A percentile compares a stretch with the other conserved stretches of the same genome.
These are phyloP conservation scores for Daubentonia madagascariensis DNA, from an alignment of 2,113 vertebrate species.

Conservation along the genomic window DNA sequence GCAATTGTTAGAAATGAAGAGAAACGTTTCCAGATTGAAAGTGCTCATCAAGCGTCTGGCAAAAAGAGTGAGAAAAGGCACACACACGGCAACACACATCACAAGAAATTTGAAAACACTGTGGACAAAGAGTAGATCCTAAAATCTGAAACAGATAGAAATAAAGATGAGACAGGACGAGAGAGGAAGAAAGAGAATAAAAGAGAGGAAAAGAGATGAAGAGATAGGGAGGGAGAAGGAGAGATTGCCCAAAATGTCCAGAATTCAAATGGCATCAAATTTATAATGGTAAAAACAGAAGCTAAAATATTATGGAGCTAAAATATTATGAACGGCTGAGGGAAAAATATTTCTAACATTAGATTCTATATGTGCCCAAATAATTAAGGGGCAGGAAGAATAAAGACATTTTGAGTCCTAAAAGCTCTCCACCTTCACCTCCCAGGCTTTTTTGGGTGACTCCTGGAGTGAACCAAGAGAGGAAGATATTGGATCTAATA, in stretches of 20 bases:
- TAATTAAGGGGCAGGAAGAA: neutral
- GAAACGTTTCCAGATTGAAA: neutral
- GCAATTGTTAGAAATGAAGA: neutral
- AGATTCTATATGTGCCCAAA: neutral
- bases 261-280: neutral
- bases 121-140: neutral
- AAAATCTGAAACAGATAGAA: neutral
- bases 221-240: neutral
- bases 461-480: neutral
- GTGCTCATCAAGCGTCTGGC: neutral
- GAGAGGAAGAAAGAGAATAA: neutral
- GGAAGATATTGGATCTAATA: neutral
- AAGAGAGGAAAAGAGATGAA: neutral
- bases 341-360: neutral
- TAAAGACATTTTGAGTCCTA: neutral
- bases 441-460: neutral
- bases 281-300: neutral
- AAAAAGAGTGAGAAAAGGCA: neutral
- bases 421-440: neutral
- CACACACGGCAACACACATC: neutral
- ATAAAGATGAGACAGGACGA: neutral
- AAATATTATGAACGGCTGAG: neutral
- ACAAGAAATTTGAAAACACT: neutral
- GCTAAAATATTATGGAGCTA: neutral
- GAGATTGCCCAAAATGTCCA: neutral